Percentiles rank a stretch among this genome's conserved stretches.
Conservation (phyloP, 2,113 vertebrate species). For the Progne subis region DNA sequence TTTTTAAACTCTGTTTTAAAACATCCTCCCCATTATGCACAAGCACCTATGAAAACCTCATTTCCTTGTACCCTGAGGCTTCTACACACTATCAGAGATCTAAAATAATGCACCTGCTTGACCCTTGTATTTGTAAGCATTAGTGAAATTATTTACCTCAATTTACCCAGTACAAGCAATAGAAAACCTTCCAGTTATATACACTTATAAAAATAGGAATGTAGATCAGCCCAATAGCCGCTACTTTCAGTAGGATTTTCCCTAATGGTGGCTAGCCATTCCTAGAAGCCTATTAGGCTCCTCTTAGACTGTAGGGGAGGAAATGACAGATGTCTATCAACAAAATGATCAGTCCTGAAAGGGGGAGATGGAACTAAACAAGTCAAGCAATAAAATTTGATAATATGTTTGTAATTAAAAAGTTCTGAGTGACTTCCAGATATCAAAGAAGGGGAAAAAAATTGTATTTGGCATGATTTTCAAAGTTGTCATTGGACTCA, state of each 20-base stretch:
- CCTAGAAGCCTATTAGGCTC: not conserved
- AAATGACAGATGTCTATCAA: not conserved
- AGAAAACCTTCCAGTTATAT: not conserved
- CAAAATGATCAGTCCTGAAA: not conserved
- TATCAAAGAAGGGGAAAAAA: not conserved
- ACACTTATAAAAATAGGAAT: not conserved
- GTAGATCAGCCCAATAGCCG: not conserved
- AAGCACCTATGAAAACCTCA: not conserved
- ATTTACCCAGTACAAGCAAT: not conserved
- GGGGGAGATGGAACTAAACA: not conserved
- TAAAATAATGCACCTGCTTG: not conserved
- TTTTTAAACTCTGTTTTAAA: not conserved
- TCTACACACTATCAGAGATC: not conserved
- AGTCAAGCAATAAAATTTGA: not conserved
- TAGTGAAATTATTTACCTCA: not conserved
- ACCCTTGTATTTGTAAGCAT: not conserved
- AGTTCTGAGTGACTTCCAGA: slow-evolving; percentile 32
- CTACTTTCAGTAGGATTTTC: not conserved
- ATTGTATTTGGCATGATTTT: slow-evolving; percentile 50
- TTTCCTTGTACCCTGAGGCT: not conserved
- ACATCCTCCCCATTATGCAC: not conserved
- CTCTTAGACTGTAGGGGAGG: not conserved
- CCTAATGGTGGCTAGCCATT: not conserved
- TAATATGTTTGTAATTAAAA: slow-evolving; percentile 42
- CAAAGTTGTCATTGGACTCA: slow-evolving; percentile 52